These are phyloP conservation scores for Serranochromis macrocephalus DNA, from an alignment of 2,113 vertebrate species.

Conservation along the genomic window DNA sequence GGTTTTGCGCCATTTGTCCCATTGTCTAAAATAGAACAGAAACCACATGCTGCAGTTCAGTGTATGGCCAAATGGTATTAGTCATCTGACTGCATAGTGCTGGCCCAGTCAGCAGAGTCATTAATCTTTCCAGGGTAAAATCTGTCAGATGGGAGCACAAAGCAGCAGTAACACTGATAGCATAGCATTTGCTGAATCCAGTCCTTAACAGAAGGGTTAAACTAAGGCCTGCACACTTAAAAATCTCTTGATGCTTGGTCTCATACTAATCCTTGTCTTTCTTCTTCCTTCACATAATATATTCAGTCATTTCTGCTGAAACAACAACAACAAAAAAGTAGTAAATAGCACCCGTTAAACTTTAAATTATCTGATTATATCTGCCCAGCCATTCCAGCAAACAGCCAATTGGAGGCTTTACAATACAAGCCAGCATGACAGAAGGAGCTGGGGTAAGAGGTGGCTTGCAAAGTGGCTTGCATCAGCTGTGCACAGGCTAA, in stretches of 20 bases:
- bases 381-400: neutral
- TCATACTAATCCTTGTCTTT: neutral
- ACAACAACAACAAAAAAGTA: neutral
- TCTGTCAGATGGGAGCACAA: neutral
- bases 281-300: neutral
- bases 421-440: neutral
- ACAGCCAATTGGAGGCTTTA: neutral
- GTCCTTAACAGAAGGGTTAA: neutral
- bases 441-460: neutral
- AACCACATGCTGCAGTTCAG: slow-evolving; percentile 5
- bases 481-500: neutral
- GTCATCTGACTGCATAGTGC: slow-evolving; percentile 30
- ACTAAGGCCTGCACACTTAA: neutral
- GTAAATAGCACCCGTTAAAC: neutral
- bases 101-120: neutral
- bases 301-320: neutral
- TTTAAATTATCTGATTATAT: neutral
- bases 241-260: neutral
- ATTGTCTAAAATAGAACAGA: slow-evolving; percentile 47
- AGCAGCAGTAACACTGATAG: neutral
- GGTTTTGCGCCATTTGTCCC: slow-evolving; percentile 24
- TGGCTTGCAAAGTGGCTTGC: neutral
- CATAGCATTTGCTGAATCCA: neutral
- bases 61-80: slow-evolving; percentile 8
- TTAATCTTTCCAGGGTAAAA: neutral